Conservation (phyloP, 2,113 vertebrate genomes). For the Glaucidium brasilianum region DNA sequence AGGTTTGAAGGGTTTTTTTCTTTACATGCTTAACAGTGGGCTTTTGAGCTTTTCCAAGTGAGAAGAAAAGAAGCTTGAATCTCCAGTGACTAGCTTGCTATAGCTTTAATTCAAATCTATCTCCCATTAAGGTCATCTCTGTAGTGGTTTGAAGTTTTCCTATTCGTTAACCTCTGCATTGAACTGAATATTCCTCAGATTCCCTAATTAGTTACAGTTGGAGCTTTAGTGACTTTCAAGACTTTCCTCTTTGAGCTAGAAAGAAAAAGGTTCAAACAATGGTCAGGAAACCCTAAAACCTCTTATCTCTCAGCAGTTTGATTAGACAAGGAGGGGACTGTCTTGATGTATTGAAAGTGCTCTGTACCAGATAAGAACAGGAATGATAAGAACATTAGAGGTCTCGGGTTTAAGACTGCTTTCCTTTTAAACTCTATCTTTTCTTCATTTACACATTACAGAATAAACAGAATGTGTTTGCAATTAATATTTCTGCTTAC, state of each 20-base stretch:
- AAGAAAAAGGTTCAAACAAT: slow-evolving; percentile 66
- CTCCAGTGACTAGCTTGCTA: slow-evolving; percentile 28
- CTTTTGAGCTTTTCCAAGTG: slow-evolving; percentile 52
- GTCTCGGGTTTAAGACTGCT: neutral
- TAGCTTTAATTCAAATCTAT: slow-evolving; percentile 62
- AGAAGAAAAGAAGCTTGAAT: slow-evolving; percentile 47
- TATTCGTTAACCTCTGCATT: slow-evolving; percentile 69
- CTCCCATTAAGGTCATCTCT: slow-evolving; percentile 60
- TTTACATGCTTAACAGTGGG: slow-evolving; percentile 12
- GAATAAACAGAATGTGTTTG: slow-evolving; percentile 2
- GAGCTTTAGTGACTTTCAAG: slow-evolving; percentile 62
- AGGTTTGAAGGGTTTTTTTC: neutral
- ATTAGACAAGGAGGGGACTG: slow-evolving; percentile 59
- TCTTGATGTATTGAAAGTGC: slow-evolving; percentile 47
- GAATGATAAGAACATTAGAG: slow-evolving; percentile 43
- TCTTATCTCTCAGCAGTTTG: slow-evolving; percentile 57
- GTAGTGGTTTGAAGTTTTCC: slow-evolving; percentile 59
- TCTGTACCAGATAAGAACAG: slow-evolving; percentile 41
- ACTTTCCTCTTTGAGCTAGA: slow-evolving; percentile 46
- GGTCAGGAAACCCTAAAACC: slow-evolving; percentile 61
- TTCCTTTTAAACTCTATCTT: slow-evolving; percentile 11
- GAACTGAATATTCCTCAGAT: slow-evolving; percentile 67
- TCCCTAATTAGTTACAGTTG: slow-evolving; percentile 71
- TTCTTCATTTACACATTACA: neutral
- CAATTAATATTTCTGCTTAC: slow-evolving; percentile 17